Base-by-base conservation (phyloP, 2,113 vertebrate genomes). In the Python bivittatus region DNA sequence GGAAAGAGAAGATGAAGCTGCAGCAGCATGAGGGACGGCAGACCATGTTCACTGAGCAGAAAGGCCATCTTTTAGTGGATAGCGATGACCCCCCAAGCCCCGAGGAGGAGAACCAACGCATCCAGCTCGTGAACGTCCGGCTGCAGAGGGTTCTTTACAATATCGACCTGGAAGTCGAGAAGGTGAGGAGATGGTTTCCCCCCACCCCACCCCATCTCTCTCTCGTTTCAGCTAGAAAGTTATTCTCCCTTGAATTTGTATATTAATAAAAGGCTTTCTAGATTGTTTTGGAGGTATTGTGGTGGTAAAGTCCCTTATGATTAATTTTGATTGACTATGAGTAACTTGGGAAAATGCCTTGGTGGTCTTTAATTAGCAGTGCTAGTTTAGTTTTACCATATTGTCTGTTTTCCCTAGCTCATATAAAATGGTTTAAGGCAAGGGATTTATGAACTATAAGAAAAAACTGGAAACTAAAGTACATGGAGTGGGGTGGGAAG, bases 91-190 rank as follows among this genome's bases (percentile, higher is more conserved):
- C 97, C 38, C 97, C 97, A 58, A 98, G 97, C 90, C 98, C 98
- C 0, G 98, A 98, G 89, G 98, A 99, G 92, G 98, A 98, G 88
- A 96, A 97, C 90, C 98, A 95, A 88, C 97, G 96, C 13, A 94
- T 98, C 92, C 98, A 96, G 84, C 95, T 97, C 54, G 95, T 97
- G 53, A 98, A 87, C 93, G 97, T 97, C 79, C 97, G 98, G 2
- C 97, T 99, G 20, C 99, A 99, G 97, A 98, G 98, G 96, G 98
- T 98, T 1, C 97, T 99, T 48, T 98, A 99, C 95, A 98, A 95
- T 95, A 97, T 99, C 6, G 98, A 98, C 96, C 94, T 99, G 95
- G 97, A 97, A 3, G 96, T 99, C 29, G 95, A 97, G 87, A 97
- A 98, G 98, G 98, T 98, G 93, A 96, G 93, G 96, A 96, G 92